Conservation (phyloP, 2,888 invertebrate genomes). For the Sicus ferrugineus region DNA sequence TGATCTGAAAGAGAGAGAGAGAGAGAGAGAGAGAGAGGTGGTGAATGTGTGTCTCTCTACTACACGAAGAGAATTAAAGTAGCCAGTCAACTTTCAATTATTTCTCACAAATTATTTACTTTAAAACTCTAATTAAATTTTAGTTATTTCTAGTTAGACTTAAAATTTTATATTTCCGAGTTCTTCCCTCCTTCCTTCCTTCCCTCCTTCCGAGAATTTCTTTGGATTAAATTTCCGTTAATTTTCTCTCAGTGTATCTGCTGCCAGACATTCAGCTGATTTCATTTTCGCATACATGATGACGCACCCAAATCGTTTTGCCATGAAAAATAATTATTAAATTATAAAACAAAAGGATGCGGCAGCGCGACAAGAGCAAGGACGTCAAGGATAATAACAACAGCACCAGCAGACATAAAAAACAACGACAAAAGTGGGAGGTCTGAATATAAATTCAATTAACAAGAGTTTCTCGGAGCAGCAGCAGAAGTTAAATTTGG, state of each 20-base stretch:
- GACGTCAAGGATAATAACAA: constrained; percentile 48
- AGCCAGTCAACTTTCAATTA: no score
- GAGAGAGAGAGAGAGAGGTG: no score
- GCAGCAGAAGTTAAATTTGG: background rate
- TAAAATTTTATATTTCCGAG: no score
- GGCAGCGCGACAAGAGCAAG: background rate
- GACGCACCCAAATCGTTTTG: constrained; percentile 1
- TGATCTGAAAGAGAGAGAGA: background rate
- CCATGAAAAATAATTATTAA: background rate
- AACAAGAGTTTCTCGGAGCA: background rate
- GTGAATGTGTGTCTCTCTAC: no score
- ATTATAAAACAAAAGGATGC: background rate
- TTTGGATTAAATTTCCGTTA: background rate
- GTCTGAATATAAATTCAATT: background rate
- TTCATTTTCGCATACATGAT: background rate
- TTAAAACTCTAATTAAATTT: no score
- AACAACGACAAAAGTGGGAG: background rate
- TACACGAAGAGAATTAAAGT: no score
- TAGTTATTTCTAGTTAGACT: no score
- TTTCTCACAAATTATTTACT: no score
- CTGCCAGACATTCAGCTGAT: background rate
- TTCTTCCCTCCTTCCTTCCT: no score
- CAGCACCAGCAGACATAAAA: constrained; percentile 37
- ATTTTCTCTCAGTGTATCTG: background rate
- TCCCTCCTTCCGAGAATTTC: no score